Evolutionary conservation across 1,140 invertebrate species (phyloP).

Genomic region (Drosophila punjabiensis): DNA sequence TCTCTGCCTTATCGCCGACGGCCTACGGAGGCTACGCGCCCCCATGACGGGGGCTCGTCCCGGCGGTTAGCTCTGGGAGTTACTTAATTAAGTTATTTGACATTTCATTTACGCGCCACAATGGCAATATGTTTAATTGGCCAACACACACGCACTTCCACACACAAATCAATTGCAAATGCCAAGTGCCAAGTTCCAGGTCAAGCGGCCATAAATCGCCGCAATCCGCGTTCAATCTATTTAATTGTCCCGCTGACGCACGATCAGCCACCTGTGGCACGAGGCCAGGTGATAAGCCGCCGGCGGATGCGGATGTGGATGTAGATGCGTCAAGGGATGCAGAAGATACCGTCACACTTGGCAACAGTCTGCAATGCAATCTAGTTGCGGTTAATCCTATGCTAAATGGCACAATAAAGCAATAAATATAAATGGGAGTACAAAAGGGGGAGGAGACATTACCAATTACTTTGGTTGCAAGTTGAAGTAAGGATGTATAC

Average conservation of each 20-base stretch:
- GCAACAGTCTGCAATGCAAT: conserved; percentile 10
- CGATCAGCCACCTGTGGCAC: conserved; percentile 24
- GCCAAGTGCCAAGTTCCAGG: conserved; percentile 24
- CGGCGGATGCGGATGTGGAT: neutral
- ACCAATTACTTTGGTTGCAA: too few relatives aligned
- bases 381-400: neutral
- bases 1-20: conserved; percentile 23
- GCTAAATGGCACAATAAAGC: neutral
- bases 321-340: conserved; percentile 26
- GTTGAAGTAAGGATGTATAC: too few relatives aligned
- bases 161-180: conserved; percentile 41
- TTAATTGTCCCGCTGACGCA: conserved; percentile 51
- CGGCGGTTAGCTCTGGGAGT: conserved; percentile 27
- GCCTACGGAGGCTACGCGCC: conserved; percentile 20
- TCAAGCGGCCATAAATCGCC: conserved; percentile 29
- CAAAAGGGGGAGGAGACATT: too few relatives aligned
- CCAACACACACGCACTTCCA: conserved; percentile 13
- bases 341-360: conserved; percentile 2
- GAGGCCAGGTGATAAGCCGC: conserved; percentile 11
- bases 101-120: conserved; percentile 60
- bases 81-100: conserved; percentile 72
- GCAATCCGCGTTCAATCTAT: conserved; percentile 46
- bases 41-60: conserved; percentile 39
- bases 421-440: neutral
- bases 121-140: conserved; percentile 59